Conservation (phyloP, 2,113 vertebrate species). For the Tupaia tana region DNA sequence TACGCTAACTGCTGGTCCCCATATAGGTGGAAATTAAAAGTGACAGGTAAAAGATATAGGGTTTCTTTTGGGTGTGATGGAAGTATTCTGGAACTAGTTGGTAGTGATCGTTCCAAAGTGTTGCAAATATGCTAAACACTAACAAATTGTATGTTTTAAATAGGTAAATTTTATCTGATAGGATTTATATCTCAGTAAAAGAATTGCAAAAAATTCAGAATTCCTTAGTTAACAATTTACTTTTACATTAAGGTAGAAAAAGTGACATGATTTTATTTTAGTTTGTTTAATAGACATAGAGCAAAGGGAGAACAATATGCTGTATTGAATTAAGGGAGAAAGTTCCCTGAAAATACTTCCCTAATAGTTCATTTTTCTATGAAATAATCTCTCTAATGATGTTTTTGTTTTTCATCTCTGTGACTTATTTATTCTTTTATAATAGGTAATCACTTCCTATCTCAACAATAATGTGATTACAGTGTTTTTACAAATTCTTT, state of each 20-base stretch:
- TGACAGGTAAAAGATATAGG: neutral
- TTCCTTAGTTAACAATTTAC: neutral
- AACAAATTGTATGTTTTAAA: neutral
- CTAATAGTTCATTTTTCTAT: neutral
- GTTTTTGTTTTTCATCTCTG: constrained; percentile 51
- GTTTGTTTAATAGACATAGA: neutral
- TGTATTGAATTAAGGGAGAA: neutral
- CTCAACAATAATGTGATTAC: neutral
- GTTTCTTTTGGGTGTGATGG: neutral
- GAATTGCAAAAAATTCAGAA: neutral
- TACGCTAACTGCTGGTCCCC: no score
- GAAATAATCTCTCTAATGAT: neutral
- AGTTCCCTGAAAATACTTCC: neutral
- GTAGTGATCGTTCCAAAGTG: neutral
- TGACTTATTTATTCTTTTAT: constrained; percentile 53
- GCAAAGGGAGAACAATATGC: neutral
- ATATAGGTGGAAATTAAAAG: neutral
- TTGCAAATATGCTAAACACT: neutral
- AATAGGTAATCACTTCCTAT: neutral
- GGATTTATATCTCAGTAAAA: neutral
- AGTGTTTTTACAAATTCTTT: constrained; percentile 9
- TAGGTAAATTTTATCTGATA: neutral
- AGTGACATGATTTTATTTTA: neutral
- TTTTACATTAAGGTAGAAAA: constrained; percentile 25
- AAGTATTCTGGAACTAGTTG: neutral